phyloP scores from a whole-genome alignment of 2,797 vertebrate species.

The Macropus fuliginosus region DNA sequence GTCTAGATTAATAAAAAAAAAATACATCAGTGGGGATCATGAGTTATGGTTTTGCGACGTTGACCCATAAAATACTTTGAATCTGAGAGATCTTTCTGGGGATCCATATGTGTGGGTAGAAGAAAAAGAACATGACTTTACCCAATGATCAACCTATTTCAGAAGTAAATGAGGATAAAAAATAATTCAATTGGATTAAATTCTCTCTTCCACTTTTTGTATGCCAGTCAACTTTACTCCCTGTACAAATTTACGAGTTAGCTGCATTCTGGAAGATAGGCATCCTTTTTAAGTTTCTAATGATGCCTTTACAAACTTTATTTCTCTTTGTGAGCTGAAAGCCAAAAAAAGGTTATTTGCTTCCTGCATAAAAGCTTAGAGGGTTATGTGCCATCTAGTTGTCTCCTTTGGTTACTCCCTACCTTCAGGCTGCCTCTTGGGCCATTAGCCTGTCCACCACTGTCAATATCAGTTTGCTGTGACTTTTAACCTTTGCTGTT shows the following conservation, averaged over 20 bases:
- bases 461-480: slow-evolving; percentile 2
- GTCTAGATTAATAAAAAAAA: neutral
- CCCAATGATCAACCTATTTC: neutral
- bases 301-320: neutral
- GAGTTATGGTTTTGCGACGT: neutral
- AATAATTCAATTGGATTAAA: slow-evolving; percentile 3
- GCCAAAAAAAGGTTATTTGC: neutral
- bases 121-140: slow-evolving; percentile 5
- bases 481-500: slow-evolving; percentile 31
- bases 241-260: neutral
- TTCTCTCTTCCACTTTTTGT: neutral
- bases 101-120: neutral
- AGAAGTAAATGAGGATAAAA: neutral
- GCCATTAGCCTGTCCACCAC: neutral
- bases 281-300: slow-evolving; percentile 3
- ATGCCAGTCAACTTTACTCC: neutral
- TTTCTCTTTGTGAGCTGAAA: neutral
- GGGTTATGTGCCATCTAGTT: neutral
- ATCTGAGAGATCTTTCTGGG: neutral
- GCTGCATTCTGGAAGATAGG: neutral
- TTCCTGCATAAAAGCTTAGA: neutral
- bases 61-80: neutral
- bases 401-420: neutral
- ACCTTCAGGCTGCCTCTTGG: neutral
- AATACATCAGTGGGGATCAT: neutral